Base-by-base conservation (phyloP, 2,797 vertebrate genomes). In the Dendrocincla tyrannina region DNA sequence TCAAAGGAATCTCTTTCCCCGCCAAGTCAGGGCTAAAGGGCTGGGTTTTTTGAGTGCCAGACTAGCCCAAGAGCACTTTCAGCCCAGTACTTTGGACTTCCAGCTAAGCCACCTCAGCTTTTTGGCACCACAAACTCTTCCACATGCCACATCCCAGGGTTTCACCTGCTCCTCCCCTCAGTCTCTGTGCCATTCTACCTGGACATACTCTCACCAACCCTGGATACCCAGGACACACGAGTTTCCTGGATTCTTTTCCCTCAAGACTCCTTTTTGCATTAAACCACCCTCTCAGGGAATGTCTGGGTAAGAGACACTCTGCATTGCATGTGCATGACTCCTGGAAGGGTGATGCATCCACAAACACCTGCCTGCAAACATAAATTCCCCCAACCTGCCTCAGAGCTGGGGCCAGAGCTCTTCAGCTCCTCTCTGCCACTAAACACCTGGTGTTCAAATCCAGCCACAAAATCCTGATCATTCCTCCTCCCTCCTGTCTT, bases 291-390 rank as follows among this genome's bases (percentile, higher is more conserved):
- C 33, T 63, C 35, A 5, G 16, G 18, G 17, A 32, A 13, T 22
- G 19, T 15, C 50, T 58, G 59, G 37, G 19, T 19, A 2, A 52
- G 17, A 47, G 22, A 27, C 0, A 1, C 28, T 52, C 64, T 22
- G 13, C 52, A 3, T 0, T 0, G 1, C 28, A 10, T 0, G 0
- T 3, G 24, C 11, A 7, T 2, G 0, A 62, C 30, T 46, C 60
- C 74, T 7, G 19, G 22, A 42, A 55, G 58, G 33, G 63, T 0
- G 9, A 46, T 3, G 37, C 59, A 47, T 19, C 59, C 33, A 9
- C 41, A 24, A 58, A 60, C 50, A 27, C 37, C 32, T 2, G 0
- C 18, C n/a, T 42, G 39, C 58, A 55, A 55, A 49, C 24, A 17
- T 53, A 8, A 13, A 7, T 9, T 42, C 18, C 60, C 77, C 25